phyloP scores from a whole-genome alignment of 2,113 vertebrate genomes.

The Corythornis vintsioides region DNA sequence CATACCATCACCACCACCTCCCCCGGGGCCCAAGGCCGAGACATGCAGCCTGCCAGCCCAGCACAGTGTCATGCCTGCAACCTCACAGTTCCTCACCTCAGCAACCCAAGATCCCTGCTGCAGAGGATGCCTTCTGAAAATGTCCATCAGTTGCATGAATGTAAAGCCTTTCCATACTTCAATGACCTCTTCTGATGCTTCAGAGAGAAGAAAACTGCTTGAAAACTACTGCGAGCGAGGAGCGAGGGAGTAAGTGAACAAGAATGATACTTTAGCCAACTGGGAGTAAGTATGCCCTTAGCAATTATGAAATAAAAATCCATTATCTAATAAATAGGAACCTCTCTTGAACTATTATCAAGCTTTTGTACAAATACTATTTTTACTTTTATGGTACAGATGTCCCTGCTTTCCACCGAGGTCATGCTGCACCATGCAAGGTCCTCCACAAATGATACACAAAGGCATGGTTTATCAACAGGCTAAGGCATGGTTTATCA shows the following conservation, averaged over 20 bases:
- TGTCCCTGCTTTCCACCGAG: background rate
- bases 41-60: background rate
- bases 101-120: background rate
- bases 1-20: background rate
- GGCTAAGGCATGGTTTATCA: background rate
- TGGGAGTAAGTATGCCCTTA: background rate
- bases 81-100: background rate
- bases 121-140: background rate
- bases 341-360: background rate
- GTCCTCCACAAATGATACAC: background rate
- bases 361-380: background rate
- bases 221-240: background rate
- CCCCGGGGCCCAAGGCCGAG: background rate
- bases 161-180: background rate
- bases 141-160: background rate
- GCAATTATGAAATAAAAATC: background rate
- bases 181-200: background rate
- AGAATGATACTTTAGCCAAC: background rate
- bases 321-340: background rate
- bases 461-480: background rate
- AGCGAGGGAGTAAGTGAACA: background rate
- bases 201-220: background rate
- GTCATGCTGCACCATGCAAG: fast-evolving
- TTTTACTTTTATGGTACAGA: background rate
- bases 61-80: background rate